phyloP scores from a whole-genome alignment of 2,888 invertebrate genomes.

The Seira sanloemensis region DNA sequence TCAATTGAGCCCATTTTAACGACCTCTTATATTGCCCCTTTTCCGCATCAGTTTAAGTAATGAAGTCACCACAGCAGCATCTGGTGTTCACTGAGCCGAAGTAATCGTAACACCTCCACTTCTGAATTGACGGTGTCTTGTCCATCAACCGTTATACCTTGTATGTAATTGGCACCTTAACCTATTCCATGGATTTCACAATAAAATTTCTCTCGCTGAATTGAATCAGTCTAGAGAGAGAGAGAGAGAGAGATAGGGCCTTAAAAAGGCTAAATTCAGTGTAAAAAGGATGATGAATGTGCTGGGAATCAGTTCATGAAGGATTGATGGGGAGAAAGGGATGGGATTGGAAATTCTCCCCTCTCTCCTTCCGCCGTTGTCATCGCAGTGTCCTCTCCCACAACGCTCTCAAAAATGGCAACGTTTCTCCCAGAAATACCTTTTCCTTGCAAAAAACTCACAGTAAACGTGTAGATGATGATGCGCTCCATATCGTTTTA shows the following conservation, averaged over 20 bases:
- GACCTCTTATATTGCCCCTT: no score
- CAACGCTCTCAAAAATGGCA: no score
- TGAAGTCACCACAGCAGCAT: no score
- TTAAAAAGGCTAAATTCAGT: constrained; percentile 1
- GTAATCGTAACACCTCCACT: no score
- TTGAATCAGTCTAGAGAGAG: not conserved
- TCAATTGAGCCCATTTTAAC: no score
- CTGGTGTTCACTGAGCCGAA: no score
- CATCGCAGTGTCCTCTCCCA: constrained; percentile 28
- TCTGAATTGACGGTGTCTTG: no score
- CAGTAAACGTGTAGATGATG: not conserved
- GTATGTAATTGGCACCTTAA: not conserved
- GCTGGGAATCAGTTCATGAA: constrained; percentile 41
- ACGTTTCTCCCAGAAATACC: no score
- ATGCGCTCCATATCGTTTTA: not conserved
- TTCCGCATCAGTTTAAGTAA: no score
- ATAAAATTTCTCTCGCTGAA: not conserved
- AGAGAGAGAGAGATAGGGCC: not conserved
- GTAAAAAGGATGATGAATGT: constrained; percentile 35
- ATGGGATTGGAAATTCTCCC: constrained; percentile 18
- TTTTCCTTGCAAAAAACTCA: not conserved
- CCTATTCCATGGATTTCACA: not conserved
- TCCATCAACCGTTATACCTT: no score
- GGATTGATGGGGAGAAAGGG: constrained; percentile 33
- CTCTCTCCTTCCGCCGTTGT: constrained; percentile 22